Evolutionary conservation across 2,888 invertebrate species (phyloP).

Genomic region (Tipula helvola): DNA sequence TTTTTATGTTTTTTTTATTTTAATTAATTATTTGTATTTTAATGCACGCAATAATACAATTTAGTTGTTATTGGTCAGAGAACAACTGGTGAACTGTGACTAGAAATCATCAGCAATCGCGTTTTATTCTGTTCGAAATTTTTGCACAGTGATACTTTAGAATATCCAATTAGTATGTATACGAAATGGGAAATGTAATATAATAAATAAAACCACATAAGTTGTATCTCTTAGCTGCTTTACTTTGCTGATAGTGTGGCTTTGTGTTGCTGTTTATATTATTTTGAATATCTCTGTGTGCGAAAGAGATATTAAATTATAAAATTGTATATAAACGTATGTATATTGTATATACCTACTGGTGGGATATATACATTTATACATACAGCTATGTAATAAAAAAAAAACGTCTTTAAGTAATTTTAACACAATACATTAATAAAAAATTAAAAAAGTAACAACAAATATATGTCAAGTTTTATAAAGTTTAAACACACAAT

Average conservation of each 20-base stretch:
- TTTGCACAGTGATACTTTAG: conserved; percentile 19
- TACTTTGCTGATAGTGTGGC: background rate
- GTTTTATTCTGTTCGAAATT: conserved; percentile 32
- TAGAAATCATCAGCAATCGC: conserved; percentile 34
- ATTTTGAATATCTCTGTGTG: background rate
- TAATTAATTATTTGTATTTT: too few species aligned
- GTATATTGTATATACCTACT: background rate
- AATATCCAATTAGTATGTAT: conserved; percentile 22
- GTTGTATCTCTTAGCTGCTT: conserved; percentile 10
- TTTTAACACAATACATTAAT: background rate
- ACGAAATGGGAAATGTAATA: conserved; percentile 4
- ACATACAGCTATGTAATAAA: background rate
- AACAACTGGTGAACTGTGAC: conserved; percentile 38
- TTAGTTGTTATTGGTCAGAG: conserved; percentile 29
- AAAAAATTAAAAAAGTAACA: background rate
- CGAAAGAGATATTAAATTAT: conserved; percentile 4
- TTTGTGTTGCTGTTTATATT: background rate
- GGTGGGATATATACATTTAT: conserved; percentile 5
- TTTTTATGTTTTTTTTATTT: conserved; percentile 15
- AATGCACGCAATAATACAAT: background rate
- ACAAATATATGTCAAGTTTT: background rate
- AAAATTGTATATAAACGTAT: background rate
- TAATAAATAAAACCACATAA: background rate
- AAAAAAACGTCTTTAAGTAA: background rate
- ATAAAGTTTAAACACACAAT: background rate